These are phyloP conservation scores for Phrynosoma platyrhinos DNA, from an alignment of 2,113 vertebrate genomes.

Conservation along the genomic window DNA sequence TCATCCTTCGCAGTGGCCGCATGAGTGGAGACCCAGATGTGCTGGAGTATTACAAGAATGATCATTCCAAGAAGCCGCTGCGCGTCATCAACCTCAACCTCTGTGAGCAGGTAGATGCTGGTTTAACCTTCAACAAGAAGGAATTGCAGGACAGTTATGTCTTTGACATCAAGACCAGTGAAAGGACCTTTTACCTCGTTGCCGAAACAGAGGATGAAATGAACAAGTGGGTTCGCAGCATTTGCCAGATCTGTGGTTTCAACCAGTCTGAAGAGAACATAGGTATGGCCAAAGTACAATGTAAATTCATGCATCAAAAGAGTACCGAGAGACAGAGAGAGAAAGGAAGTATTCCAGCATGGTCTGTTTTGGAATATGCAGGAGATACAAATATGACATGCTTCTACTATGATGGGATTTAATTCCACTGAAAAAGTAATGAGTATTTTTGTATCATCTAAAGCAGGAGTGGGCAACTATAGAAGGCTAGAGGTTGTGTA, in stretches of 20 bases:
- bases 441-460: no score
- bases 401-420: neutral
- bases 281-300: slow-evolving; percentile 74
- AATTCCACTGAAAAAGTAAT: neutral
- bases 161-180: slow-evolving; percentile 97
- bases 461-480: no score
- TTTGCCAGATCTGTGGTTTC: slow-evolving; percentile 98
- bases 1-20: slow-evolving; percentile 94
- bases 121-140: slow-evolving; percentile 97
- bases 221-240: slow-evolving; percentile 98
- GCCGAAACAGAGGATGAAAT: slow-evolving; percentile 98
- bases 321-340: neutral
- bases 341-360: neutral
- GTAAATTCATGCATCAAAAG: neutral
- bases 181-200: slow-evolving; percentile 97
- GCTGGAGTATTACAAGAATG: slow-evolving; percentile 99
- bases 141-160: slow-evolving; percentile 98
- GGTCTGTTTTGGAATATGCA: neutral
- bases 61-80: slow-evolving; percentile 96
- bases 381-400: neutral
- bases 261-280: slow-evolving; percentile 94
- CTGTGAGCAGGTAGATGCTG: slow-evolving; percentile 96
- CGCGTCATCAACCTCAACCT: slow-evolving; percentile 96
- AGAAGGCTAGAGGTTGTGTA: no score
- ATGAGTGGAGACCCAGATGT: slow-evolving; percentile 98